Base-by-base conservation (phyloP, 2,888 invertebrate species). In the Eubasilissa splendida region DNA sequence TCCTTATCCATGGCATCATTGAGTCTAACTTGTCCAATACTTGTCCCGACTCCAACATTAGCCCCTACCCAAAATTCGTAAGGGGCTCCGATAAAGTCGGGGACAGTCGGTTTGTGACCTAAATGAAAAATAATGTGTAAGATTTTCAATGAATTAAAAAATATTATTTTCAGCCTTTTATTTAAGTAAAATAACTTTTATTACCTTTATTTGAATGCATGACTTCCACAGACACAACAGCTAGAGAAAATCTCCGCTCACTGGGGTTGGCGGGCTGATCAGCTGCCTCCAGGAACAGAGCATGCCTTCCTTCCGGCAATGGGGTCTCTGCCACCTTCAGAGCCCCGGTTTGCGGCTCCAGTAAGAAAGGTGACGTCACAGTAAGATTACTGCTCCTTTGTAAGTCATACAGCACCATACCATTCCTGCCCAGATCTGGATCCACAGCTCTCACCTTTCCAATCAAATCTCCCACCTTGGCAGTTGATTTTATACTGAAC, bases 61-160 rank as follows among this genome's bases (percentile, higher is more conserved):
- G 93, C 93, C 0, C 96, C 96, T 53, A 96, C 96, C 96, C 96
- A 96, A 87, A 97, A 96, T 86, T 96, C 96, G 85, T 96, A 97
- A 0, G 96, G 96, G 0, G 96, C 93, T 50, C 96, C 96, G 33
- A 96, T 90, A 85, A 96, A 96, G 85, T 95, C 95, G 2, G 96
- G 96, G 56, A 90, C 90, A 75, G 93, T 92, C 68, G 89, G 87
- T 85, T 88, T 88, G 65, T 88, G 87, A 66, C 90, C 93, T 93
- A 84, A 1, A 52, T 58, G 58, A 58, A 58, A 58, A 8, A 58
- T n/a, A 58, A 58, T n/a, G 9, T 58, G 5, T 58, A 58, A 58
- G n/a, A 11, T n/a, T 58, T 58, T 58, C 11, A 8, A 9, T 8
- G 58, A 58, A 7, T 42, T 5, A 42, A 42, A 42, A 22, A 22